A percentile compares a stretch with the other conserved stretches of the same genome.
phyloP scores from a whole-genome alignment of 2,888 invertebrate species.

The Sesamia inferens region DNA sequence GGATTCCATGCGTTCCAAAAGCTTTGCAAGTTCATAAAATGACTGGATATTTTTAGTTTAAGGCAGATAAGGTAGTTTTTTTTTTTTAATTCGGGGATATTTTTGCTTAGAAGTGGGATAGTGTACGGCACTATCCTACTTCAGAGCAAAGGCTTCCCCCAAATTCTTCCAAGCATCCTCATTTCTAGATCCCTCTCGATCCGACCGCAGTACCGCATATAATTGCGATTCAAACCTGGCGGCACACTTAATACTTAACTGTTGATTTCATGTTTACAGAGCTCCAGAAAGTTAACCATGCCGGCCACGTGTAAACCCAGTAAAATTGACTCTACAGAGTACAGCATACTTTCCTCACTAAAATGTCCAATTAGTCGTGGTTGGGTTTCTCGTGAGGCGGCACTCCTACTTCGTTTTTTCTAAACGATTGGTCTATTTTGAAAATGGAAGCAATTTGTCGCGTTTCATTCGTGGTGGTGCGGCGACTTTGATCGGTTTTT shows the following conservation, averaged over 20 bases:
- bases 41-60: not conserved
- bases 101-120: no score
- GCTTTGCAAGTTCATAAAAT: not conserved
- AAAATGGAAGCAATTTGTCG: slow-evolving; percentile 87
- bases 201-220: no score
- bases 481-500: slow-evolving; percentile 87
- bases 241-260: not conserved
- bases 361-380: slow-evolving; percentile 81
- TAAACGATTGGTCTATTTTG: slow-evolving; percentile 82
- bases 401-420: slow-evolving; percentile 73
- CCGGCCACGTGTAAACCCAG: slow-evolving; percentile 1
- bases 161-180: no score
- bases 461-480: slow-evolving; percentile 81
- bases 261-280: not conserved
- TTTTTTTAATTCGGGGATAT: no score
- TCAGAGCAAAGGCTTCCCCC: no score
- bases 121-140: no score
- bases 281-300: not conserved
- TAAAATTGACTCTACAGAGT: slow-evolving; percentile 10
- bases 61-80: not conserved
- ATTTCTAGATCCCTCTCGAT: no score
- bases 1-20: not conserved
- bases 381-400: slow-evolving; percentile 77
- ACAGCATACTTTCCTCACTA: slow-evolving; percentile 50
- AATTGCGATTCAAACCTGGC: no score